Base-by-base conservation (phyloP, 2,888 invertebrate genomes). In the Lamellibrachia columna region DNA sequence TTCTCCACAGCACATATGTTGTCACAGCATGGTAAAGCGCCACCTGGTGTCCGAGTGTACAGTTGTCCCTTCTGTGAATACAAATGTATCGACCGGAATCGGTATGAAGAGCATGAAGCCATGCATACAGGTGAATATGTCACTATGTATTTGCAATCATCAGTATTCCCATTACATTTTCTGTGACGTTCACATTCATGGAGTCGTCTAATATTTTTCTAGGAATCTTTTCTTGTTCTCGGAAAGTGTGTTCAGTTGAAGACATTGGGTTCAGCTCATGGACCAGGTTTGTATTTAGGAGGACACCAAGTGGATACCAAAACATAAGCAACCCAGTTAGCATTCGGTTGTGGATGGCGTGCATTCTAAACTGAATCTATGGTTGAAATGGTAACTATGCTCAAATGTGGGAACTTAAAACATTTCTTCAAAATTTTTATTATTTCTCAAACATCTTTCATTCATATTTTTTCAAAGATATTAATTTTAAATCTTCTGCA, bases 31-130 rank as follows among this genome's bases (percentile, higher is more conserved):
- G 92, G 91, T 28, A 93, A 93, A 40, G 91, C 91, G 6, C 93
- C 94, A 58, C 92, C 93, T 53, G 94, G 94, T 92, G 93, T 94
- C 9, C 90, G 92, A 60, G 92, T 94, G 22, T 94, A 92, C 91
- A 58, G 52, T 9, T 94, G 94, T 93, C 22, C n/a, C 3, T 58
- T 90, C 91, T 94, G 94, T 91, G 75, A 92, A 15, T 94, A 94
- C 92, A 93, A 93, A 60, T 94, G 94, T 91, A 93, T 94, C n/a
- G 94, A 94, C 52, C 93, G 92, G 90, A 93, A 93, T 91, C 92
- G 94, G 52, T 93, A 92, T 91, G 93, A 93, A 75, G 94, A 94
- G 91, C 94, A 94, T 92, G 93, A 94, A 55, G 94, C 93, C 55
- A 94, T 91, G 91, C 94, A 94, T 90, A 91, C 93, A 91, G 93